These are phyloP conservation scores for Dicyrtoma fusca DNA, from an alignment of 2,888 invertebrate species.

Conservation along the genomic window DNA sequence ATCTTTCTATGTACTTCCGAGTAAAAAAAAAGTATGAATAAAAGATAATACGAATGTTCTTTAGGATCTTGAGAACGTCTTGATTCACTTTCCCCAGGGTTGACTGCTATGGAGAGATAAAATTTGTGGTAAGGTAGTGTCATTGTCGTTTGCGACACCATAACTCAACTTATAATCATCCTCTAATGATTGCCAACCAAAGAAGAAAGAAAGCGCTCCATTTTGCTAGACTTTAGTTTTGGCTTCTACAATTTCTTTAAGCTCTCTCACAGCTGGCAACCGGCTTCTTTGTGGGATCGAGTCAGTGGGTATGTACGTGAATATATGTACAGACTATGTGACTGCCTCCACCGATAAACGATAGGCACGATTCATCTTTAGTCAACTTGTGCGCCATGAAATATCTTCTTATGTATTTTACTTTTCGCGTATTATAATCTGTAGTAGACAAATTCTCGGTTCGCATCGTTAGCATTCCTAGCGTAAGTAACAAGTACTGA, in stretches of 20 bases:
- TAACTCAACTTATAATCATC: slow-evolving; percentile 23
- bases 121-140: slow-evolving; percentile 5
- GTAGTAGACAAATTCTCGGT: slow-evolving; percentile 19
- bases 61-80: too few relatives aligned
- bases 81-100: too few relatives aligned
- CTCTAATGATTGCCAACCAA: slow-evolving; percentile 25
- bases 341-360: too few relatives aligned
- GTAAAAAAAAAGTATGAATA: too few relatives aligned
- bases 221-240: not conserved
- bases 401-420: not conserved
- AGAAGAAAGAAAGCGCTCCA: not conserved
- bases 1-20: too few relatives aligned
- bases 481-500: not conserved
- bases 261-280: not conserved
- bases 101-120: too few relatives aligned
- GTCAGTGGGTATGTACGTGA: not conserved
- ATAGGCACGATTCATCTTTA: too few relatives aligned
- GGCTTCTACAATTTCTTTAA: not conserved
- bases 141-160: slow-evolving; percentile 2
- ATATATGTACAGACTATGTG: too few relatives aligned
- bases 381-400: not conserved
- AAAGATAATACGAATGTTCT: too few relatives aligned
- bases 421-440: not conserved
- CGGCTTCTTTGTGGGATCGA: not conserved
- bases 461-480: slow-evolving; percentile 24